Evolutionary conservation across 1,140 invertebrate genomes (phyloP).

Genomic region (Euborellia annulipes): DNA sequence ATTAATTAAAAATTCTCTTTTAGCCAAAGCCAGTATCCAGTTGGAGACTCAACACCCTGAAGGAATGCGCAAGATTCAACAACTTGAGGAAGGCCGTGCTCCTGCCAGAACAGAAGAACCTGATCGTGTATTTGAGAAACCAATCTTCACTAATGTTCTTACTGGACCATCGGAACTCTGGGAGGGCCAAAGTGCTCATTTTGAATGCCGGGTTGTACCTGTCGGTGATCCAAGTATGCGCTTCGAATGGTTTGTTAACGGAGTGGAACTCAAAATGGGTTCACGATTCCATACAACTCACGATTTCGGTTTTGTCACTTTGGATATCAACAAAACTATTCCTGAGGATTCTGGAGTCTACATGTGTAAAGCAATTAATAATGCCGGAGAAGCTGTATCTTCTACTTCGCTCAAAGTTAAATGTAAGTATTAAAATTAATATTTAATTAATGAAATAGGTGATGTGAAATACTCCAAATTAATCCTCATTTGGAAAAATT

Average conservation of each 20-base stretch:
- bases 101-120: constrained; percentile 44
- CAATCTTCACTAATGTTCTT: constrained; percentile 78
- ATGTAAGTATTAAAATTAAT: constrained; percentile 25
- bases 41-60: constrained; percentile 89
- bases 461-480: neutral
- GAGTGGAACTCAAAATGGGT: constrained; percentile 79
- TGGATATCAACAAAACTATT: constrained; percentile 79
- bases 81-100: constrained; percentile 65
- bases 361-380: constrained; percentile 84
- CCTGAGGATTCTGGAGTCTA: constrained; percentile 83
- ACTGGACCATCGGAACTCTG: constrained; percentile 80
- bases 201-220: constrained; percentile 90
- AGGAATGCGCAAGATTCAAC: constrained; percentile 81
- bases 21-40: constrained; percentile 75
- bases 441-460: neutral
- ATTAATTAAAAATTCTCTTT: constrained; percentile 20
- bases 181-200: constrained; percentile 89
- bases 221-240: constrained; percentile 78
- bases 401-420: constrained; percentile 77
- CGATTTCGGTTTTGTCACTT: constrained; percentile 86
- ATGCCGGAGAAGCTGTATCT: constrained; percentile 77
- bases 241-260: constrained; percentile 92
- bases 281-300: constrained; percentile 27
- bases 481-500: neutral
- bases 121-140: constrained; percentile 73